Conservation (phyloP, 2,113 vertebrate species). For the Drymodes brunneopygia region DNA sequence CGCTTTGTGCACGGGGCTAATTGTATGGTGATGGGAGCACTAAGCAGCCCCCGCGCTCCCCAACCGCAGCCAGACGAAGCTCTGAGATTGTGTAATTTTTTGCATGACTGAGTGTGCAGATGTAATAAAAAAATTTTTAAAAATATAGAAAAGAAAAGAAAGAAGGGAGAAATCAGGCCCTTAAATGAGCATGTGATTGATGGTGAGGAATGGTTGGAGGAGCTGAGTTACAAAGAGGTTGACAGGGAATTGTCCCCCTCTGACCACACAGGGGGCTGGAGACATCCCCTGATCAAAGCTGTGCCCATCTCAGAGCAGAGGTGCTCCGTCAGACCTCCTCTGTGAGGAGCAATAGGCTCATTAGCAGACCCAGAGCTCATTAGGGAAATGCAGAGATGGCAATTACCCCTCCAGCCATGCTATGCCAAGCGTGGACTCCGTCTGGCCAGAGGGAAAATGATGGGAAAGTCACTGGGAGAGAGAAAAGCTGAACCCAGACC, state of each 20-base stretch:
- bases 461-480: background rate
- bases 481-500: background rate
- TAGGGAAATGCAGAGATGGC: background rate
- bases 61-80: conserved; percentile 37
- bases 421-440: rapidly evolving
- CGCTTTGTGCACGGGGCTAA: conserved; percentile 9
- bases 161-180: background rate
- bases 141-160: background rate
- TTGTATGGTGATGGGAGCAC: conserved; percentile 35
- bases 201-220: background rate
- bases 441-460: background rate
- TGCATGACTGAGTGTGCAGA: conserved; percentile 68
- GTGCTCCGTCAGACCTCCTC: background rate
- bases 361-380: background rate
- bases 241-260: rapidly evolving
- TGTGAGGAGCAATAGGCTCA: background rate
- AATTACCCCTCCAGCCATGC: background rate
- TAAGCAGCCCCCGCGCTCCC: conserved; percentile 48
- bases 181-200: background rate
- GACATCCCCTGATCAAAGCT: background rate
- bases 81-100: conserved; percentile 73
- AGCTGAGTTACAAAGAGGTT: background rate
- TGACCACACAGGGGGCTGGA: rapidly evolving
- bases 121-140: conserved; percentile 44
- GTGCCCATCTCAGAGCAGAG: background rate